Conservation (phyloP, 2,797 vertebrate species). For the Anomalospiza imberbis region DNA sequence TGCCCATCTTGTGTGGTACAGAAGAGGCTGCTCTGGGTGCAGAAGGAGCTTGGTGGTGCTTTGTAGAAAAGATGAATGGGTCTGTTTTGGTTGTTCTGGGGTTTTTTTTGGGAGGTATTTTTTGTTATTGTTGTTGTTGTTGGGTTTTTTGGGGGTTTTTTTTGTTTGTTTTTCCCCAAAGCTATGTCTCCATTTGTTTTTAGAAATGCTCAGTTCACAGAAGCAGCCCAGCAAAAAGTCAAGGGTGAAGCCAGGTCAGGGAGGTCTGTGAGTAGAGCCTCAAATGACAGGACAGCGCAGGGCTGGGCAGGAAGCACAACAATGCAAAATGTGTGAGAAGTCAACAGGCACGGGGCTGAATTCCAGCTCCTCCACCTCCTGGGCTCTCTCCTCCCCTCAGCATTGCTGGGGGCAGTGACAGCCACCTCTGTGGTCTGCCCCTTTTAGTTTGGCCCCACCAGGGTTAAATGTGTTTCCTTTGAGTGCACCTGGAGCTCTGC, state of each 20-base stretch:
- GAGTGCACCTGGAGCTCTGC: background rate
- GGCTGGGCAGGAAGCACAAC: background rate
- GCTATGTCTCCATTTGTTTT: background rate
- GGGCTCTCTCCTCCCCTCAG: background rate
- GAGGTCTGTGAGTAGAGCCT: background rate
- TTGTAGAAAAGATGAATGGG: background rate
- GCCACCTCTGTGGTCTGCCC: background rate
- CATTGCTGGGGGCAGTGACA: background rate
- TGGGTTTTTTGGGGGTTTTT: too few relatives aligned
- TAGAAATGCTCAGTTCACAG: constrained; percentile 20
- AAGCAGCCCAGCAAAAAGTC: background rate
- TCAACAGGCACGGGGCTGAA: background rate
- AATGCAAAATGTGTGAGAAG: background rate
- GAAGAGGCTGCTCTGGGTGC: background rate
- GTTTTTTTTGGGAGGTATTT: too few relatives aligned
- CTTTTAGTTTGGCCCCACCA: too few relatives aligned
- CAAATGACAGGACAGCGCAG: background rate
- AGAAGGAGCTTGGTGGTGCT: background rate
- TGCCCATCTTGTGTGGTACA: background rate
- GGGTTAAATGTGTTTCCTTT: fast-evolving
- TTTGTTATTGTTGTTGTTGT: background rate
- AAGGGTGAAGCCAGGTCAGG: constrained; percentile 7
- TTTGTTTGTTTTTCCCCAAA: background rate
- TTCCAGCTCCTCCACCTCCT: background rate
- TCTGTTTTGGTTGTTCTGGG: background rate